Evolutionary conservation across 2,797 vertebrate species (phyloP).

Genomic region (Enteromius argenteus): DNA sequence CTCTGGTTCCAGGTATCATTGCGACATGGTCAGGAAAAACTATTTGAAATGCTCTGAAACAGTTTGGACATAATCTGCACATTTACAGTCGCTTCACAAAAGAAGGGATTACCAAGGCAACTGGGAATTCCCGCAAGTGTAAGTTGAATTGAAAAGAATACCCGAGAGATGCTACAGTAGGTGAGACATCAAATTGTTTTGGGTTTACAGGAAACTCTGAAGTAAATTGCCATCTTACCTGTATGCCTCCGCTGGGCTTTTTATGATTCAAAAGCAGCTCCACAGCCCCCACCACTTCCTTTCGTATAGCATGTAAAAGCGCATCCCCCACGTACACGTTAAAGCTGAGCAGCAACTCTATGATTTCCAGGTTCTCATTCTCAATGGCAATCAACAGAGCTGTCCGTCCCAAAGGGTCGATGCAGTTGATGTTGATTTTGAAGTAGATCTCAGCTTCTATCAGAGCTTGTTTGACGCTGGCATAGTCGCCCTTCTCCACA

Average conservation of each 20-base stretch:
- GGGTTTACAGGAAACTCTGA: not conserved
- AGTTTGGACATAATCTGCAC: not conserved
- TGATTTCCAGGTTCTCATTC: conserved; percentile 98
- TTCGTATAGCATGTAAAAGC: conserved; percentile 93
- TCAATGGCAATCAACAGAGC: conserved; percentile 98
- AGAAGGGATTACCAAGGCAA: not conserved
- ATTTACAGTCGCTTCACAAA: conserved; percentile 24
- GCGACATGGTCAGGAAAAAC: not conserved
- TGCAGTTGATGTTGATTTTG: conserved; percentile 99
- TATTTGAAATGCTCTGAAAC: not conserved
- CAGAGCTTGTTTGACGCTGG: conserved; percentile 92
- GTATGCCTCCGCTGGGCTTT: conserved; percentile 94
- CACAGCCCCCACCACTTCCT: conserved; percentile 96
- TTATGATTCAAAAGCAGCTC: conserved; percentile 96
- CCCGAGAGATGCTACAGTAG: not conserved
- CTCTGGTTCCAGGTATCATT: not conserved
- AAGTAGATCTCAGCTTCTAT: conserved; percentile 99
- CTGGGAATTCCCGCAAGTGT: conserved; percentile 26
- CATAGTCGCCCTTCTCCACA: conserved; percentile 96
- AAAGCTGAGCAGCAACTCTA: conserved; percentile 91
- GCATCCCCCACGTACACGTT: conserved; percentile 94
- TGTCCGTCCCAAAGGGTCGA: conserved; percentile 96
- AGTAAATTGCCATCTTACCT: conserved; percentile 76
- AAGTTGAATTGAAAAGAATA: not conserved
- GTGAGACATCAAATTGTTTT: not conserved